Evolutionary conservation across 1,140 invertebrate genomes (phyloP), one percentile per base, ranked within the genome.

Genomic region (Drosophila auraria): DNA sequence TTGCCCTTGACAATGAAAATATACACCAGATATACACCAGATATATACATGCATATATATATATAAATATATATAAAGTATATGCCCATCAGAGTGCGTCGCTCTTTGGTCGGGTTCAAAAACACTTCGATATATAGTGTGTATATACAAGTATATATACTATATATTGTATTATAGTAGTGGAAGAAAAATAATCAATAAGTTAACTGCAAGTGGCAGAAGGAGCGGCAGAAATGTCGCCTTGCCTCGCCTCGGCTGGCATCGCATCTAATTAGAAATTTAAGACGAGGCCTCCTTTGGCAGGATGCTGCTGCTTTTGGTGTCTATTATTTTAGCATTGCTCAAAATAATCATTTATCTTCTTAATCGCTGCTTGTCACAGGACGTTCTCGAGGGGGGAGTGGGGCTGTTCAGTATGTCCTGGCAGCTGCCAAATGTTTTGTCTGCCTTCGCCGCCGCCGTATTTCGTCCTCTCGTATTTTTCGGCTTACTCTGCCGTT

Each of bases 301-400:
- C 40, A 30, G 44, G 36, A 38, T 57, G 53, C 17, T 54, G 45
- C 9, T 23, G 17, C 50, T 40, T 56, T 59, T 36, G 61, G 50
- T 63, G 45, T 79, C 70, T 68, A 79, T 69, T 71, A 81, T 73
- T 84, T 80, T 54, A 56, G 68, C 76, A 87, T 80, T 83, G 76
- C 83, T 83, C 76, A 87, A 87, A 87, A 87, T 80, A 87, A 87
- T 87, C 80, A 87, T 87, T 87, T 87, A 83, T 87, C 83, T 87
- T 87, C 66, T 80, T 80, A 87, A 87, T 87, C 80, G 83, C 80
- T 65, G 76, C 71, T 66, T 66, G 75, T 79, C 83, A 40, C 33
- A 4, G 53, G 33, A 36, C 33, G 2, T 12, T 12, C 6, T 36
- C 2, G 17, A 8, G 20, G 14, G 27, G 8, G 1, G 30, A 11